Conservation (phyloP, 2,888 invertebrate genomes). For the Nematopogon swammerdamellus region DNA sequence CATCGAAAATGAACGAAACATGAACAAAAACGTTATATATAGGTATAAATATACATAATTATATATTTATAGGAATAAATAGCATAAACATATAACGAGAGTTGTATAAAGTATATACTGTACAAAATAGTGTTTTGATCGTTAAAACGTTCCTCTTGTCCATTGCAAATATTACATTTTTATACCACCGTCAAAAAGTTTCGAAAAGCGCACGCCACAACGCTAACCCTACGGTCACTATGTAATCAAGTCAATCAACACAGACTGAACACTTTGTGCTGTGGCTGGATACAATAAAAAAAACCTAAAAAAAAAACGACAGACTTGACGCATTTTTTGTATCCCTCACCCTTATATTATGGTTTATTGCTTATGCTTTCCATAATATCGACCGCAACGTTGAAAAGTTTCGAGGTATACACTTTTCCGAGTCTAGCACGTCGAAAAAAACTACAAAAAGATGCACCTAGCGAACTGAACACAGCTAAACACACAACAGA, state of each 20-base stretch:
- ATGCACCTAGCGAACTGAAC: no score
- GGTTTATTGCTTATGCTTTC: no score
- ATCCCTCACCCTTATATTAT: no score
- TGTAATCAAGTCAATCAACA: background rate
- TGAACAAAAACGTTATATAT: constrained; percentile 13
- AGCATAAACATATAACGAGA: constrained; percentile 21
- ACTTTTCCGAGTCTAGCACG: no score
- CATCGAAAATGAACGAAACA: constrained; percentile 26
- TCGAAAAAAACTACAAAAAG: no score
- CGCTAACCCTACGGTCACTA: background rate
- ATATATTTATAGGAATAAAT: constrained; percentile 22
- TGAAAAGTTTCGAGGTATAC: no score
- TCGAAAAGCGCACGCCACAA: constrained; percentile 35
- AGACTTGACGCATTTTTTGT: no score
- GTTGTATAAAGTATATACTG: constrained; percentile 46
- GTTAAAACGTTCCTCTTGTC: constrained; percentile 1
- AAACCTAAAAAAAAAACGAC: no score
- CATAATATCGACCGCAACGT: no score
- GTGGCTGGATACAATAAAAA: no score
- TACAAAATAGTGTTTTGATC: constrained; percentile 41
- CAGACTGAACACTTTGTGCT: no score
- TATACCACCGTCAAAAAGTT: constrained; percentile 29
- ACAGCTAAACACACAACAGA: no score
- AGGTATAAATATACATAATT: constrained; percentile 30
- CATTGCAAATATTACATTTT: background rate